Conservation (phyloP, 1,140 invertebrate species). For the Drosophila serrata region DNA sequence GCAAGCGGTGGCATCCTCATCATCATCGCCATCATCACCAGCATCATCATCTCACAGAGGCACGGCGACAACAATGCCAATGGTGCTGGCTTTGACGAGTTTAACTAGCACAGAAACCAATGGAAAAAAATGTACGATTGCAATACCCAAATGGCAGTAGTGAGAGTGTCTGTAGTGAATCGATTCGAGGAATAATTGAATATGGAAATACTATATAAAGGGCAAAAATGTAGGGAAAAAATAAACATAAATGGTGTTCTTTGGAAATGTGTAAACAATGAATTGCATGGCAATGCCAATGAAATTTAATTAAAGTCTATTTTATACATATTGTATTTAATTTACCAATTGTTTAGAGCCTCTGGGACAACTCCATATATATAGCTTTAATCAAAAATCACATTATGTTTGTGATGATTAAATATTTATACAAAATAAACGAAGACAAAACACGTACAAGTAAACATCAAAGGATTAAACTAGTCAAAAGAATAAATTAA, state of each 20-base stretch:
- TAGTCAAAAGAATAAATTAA: not conserved
- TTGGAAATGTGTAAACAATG: not conserved
- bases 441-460: not conserved
- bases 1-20: slow-evolving; percentile 52
- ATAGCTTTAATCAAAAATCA: not conserved
- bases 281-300: not conserved
- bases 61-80: slow-evolving; percentile 49
- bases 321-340: not conserved
- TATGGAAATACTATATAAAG: not conserved
- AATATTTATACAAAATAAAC: not conserved
- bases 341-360: not conserved
- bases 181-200: slow-evolving; percentile 41
- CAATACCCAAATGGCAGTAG: slow-evolving; percentile 43
- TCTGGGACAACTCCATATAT: not conserved
- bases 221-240: not conserved
- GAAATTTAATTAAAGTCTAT: not conserved
- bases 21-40: slow-evolving; percentile 27
- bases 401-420: not conserved
- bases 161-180: slow-evolving; percentile 20
- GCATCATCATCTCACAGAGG: slow-evolving; percentile 19
- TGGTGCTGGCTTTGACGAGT: slow-evolving; percentile 33
- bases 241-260: not conserved
- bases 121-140: slow-evolving; percentile 33
- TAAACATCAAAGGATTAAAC: not conserved
- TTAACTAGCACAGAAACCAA: slow-evolving; percentile 28